Conservation (phyloP, 2,113 vertebrate genomes). For the Bucco capensis region DNA sequence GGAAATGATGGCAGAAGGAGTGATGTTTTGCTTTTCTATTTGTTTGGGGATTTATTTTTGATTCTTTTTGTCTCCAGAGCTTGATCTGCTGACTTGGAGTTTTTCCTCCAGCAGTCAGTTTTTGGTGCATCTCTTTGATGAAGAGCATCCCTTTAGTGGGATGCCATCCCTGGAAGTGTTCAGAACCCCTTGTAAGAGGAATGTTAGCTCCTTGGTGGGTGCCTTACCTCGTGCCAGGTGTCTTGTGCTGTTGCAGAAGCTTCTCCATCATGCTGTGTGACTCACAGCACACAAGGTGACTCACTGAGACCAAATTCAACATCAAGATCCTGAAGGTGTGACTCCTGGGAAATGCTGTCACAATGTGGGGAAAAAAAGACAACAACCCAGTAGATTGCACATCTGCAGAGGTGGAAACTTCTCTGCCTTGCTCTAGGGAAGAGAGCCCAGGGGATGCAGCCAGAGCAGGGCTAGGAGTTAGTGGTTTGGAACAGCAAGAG, state of each 20-base stretch:
- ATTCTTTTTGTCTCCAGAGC: neutral
- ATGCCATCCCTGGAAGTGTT: no score
- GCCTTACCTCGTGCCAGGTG: neutral
- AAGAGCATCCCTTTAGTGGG: no score
- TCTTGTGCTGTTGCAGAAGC: neutral
- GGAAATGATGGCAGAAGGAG: neutral
- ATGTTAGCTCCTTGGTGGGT: neutral
- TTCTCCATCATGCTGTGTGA: neutral
- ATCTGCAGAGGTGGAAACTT: neutral
- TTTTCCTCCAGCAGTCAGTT: neutral
- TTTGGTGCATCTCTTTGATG: neutral
- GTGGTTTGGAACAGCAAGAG: neutral
- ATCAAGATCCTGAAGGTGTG: conserved; percentile 15
- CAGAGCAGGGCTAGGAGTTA: neutral
- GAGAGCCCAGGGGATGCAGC: neutral
- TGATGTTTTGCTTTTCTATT: neutral
- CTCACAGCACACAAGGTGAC: neutral
- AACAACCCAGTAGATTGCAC: neutral
- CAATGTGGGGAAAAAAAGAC: neutral
- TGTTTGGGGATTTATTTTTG: neutral
- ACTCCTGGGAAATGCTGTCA: neutral
- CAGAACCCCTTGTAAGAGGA: neutral
- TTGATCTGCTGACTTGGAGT: neutral
- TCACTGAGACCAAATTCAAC: conserved; percentile 17
- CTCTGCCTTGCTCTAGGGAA: neutral